Conservation (phyloP, 2,797 vertebrate species). For the Yasuhikotakia modesta region DNA sequence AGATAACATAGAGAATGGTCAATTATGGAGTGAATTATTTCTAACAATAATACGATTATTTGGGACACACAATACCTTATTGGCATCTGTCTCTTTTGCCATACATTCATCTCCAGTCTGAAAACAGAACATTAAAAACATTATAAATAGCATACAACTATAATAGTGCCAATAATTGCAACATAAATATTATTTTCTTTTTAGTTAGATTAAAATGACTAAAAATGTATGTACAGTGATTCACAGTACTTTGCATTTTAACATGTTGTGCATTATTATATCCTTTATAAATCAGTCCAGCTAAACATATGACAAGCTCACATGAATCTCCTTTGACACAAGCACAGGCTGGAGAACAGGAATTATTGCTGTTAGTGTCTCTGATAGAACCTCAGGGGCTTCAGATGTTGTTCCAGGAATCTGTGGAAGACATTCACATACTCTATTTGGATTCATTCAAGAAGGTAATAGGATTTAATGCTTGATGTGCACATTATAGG, state of each 20-base stretch:
- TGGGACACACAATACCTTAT: slow-evolving; percentile 30
- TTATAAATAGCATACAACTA: not conserved
- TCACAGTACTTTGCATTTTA: no score
- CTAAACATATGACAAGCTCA: slow-evolving; percentile 41
- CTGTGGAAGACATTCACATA: slow-evolving; percentile 51
- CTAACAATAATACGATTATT: no score
- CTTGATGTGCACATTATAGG: slow-evolving; percentile 9
- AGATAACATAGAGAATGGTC: no score
- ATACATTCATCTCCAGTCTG: slow-evolving; percentile 47
- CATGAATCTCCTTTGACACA: slow-evolving; percentile 53
- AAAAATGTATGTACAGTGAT: no score
- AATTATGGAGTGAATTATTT: not conserved
- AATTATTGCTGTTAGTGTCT: slow-evolving; percentile 40
- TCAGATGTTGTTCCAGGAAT: slow-evolving; percentile 49
- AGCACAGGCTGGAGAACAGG: slow-evolving; percentile 44
- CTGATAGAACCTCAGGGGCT: slow-evolving; percentile 33
- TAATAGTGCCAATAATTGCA: not conserved
- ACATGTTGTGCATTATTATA: no score
- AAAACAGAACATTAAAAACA: not conserved
- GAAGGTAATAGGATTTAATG: slow-evolving; percentile 21
- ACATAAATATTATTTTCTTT: no score
- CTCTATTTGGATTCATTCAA: slow-evolving; percentile 18
- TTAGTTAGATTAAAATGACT: no score
- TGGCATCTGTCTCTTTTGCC: slow-evolving; percentile 35
- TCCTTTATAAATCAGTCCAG: no score